Evolutionary conservation across 1,140 invertebrate genomes (phyloP).

Genomic region (Caenorhabditis elegans): WBcel235 BX284605.5:10209501-10210000

Average conservation of each 20-base stretch:
- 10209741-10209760: too few relatives aligned
- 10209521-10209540: constrained; percentile 58
- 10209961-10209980: neutral
- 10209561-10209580: neutral
- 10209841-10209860: neutral
- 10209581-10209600: neutral
- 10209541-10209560: constrained; percentile 15
- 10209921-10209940: constrained; percentile 25
- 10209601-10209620: neutral
- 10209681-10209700: neutral
- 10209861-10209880: neutral
- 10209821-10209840: neutral
- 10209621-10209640: neutral
- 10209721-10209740: neutral
- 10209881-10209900: constrained; percentile 5
- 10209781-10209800: constrained; percentile 6
- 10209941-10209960: neutral
- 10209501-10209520: constrained; percentile 60
- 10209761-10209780: neutral
- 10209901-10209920: constrained; percentile 23
- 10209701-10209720: neutral
- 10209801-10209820: neutral
- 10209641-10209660: neutral
- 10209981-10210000: neutral
- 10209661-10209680: neutral